Conservation (phyloP, 1,140 invertebrate species). For the Mizuhopecten yessoensis region DNA sequence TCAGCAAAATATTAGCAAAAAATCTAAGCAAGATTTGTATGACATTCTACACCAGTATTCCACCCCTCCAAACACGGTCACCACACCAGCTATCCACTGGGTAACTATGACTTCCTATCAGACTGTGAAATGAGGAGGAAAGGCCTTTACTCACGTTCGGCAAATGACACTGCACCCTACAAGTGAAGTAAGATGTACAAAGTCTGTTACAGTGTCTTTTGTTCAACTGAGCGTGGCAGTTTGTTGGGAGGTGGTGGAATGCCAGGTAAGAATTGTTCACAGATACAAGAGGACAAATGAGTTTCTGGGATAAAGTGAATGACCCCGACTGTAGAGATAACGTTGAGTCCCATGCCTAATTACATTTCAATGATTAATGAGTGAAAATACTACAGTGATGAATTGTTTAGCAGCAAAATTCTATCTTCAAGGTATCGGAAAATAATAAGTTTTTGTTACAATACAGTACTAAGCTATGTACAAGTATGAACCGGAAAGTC, state of each 20-base stretch:
- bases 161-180: neutral
- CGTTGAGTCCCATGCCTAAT: conserved; percentile 9
- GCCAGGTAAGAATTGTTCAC: neutral
- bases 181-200: neutral
- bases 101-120: neutral
- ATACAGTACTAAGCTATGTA: no score
- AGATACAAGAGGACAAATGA: neutral
- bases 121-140: neutral
- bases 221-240: no score
- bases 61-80: neutral
- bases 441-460: neutral
- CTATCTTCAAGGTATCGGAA: neutral
- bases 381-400: conserved; percentile 34
- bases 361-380: conserved; percentile 35
- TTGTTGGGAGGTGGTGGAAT: neutral
- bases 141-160: neutral
- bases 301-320: neutral
- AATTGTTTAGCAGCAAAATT: conserved; percentile 4
- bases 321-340: conserved; percentile 5
- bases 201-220: neutral
- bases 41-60: neutral
- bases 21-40: neutral
- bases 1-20: conserved; percentile 8
- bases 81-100: neutral
- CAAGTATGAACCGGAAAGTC: neutral